Conservation (phyloP, 2,113 vertebrate genomes). For the Meleagris gallopavo region DNA sequence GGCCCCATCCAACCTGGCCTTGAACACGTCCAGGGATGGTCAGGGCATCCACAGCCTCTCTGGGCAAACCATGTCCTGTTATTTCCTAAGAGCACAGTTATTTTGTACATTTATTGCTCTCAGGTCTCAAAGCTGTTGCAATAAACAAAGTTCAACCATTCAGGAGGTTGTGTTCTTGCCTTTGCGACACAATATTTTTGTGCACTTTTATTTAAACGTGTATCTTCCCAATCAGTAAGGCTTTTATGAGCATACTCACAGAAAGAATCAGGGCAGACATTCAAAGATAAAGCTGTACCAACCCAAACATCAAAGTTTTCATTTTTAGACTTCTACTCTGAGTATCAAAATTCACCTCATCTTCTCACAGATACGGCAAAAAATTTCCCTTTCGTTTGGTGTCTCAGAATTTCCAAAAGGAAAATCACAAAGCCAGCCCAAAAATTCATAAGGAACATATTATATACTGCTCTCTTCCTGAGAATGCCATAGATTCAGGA, state of each 20-base stretch:
- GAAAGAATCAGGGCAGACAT: background rate
- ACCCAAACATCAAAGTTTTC: background rate
- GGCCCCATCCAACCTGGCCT: no score
- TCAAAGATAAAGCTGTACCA: conserved; percentile 42
- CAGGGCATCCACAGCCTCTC: no score
- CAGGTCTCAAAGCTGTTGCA: background rate
- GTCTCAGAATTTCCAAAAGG: conserved; percentile 42
- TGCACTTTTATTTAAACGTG: conserved; percentile 51
- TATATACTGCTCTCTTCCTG: conserved; percentile 6
- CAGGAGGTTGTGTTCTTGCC: background rate
- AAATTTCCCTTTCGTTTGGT: background rate
- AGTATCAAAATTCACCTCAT: background rate
- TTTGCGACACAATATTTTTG: background rate
- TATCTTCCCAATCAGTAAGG: background rate
- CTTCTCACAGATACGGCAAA: background rate
- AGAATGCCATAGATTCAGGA: conserved; percentile 25
- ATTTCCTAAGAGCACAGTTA: background rate
- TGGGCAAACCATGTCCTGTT: background rate
- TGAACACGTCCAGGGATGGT: no score
- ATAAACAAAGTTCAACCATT: conserved; percentile 2
- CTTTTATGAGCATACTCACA: background rate
- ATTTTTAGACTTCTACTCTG: background rate
- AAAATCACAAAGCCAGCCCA: conserved; percentile 18
- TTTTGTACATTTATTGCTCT: background rate
- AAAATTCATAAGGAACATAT: conserved; percentile 50